Evolutionary conservation across 2,888 invertebrate species (phyloP).

Genomic region (Hetaerina titia): DNA sequence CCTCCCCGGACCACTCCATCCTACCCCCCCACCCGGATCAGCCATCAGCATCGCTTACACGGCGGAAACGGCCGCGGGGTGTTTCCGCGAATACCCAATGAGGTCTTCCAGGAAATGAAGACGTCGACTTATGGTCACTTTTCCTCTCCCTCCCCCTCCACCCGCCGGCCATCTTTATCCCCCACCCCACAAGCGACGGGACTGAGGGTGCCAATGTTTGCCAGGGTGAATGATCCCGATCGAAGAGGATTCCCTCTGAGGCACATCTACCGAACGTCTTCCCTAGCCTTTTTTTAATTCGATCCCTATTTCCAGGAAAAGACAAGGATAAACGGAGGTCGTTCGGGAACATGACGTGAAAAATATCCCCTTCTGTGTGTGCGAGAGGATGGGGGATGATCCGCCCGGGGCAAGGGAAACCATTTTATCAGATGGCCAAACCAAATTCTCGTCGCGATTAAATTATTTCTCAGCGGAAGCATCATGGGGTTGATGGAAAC

Average conservation of each 20-base stretch:
- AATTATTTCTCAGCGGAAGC: too few relatives aligned
- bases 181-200: background rate
- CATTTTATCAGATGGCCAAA: too few relatives aligned
- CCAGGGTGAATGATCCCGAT: conserved; percentile 21
- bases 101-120: conserved; percentile 63
- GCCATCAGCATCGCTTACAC: conserved; percentile 24
- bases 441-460: too few relatives aligned
- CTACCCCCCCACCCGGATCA: background rate
- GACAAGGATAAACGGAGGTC: background rate
- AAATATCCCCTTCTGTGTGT: background rate
- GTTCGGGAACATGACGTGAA: background rate
- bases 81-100: conserved; percentile 59
- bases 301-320: background rate
- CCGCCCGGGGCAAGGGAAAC: background rate
- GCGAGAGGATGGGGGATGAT: background rate
- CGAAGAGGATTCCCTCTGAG: background rate
- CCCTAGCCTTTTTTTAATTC: background rate
- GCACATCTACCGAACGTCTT: background rate
- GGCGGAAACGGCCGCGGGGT: conserved; percentile 29
- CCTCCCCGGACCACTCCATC: background rate
- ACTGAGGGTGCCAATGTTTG: background rate
- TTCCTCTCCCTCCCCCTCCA: background rate
- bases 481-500: too few relatives aligned
- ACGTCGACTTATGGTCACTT: conserved; percentile 34
- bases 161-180: background rate